Conservation (phyloP, 2,113 vertebrate genomes). For the Oryzias celebensis region DNA sequence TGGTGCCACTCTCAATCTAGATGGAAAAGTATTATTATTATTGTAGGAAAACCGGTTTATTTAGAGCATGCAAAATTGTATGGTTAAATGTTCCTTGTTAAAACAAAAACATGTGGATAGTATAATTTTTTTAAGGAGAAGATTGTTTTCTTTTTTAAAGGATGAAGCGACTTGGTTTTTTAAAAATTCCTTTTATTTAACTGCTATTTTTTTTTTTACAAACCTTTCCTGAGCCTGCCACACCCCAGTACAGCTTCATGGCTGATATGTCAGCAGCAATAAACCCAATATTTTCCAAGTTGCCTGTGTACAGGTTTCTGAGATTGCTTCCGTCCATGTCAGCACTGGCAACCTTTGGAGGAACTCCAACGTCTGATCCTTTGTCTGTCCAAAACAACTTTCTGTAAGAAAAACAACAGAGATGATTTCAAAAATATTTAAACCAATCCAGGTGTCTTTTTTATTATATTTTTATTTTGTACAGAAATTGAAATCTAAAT, state of each 20-base stretch:
- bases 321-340: conserved; percentile 76
- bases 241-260: conserved; percentile 74
- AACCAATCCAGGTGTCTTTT: neutral
- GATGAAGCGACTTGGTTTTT: too few species aligned
- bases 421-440: neutral
- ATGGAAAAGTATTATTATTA: neutral
- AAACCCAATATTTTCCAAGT: conserved; percentile 65
- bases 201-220: conserved; percentile 16
- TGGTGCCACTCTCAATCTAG: conserved; percentile 75
- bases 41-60: too few species aligned
- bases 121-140: too few species aligned
- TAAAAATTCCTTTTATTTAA: neutral
- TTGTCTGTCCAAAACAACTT: conserved; percentile 78
- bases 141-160: too few species aligned
- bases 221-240: conserved; percentile 68
- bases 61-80: too few species aligned
- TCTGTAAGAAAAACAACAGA: conserved; percentile 33
- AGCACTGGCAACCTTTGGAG: conserved; percentile 73
- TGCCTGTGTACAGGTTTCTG: conserved; percentile 65
- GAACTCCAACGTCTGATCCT: conserved; percentile 68
- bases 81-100: too few species aligned
- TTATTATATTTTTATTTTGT: neutral
- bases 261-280: conserved; percentile 68
- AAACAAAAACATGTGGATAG: too few species aligned
- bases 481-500: neutral